A percentile compares a stretch with the other conserved stretches of the same genome.
Evolutionary conservation across 2,797 vertebrate genomes (phyloP).

Genomic region (Enteromius fasciolatus): DNA sequence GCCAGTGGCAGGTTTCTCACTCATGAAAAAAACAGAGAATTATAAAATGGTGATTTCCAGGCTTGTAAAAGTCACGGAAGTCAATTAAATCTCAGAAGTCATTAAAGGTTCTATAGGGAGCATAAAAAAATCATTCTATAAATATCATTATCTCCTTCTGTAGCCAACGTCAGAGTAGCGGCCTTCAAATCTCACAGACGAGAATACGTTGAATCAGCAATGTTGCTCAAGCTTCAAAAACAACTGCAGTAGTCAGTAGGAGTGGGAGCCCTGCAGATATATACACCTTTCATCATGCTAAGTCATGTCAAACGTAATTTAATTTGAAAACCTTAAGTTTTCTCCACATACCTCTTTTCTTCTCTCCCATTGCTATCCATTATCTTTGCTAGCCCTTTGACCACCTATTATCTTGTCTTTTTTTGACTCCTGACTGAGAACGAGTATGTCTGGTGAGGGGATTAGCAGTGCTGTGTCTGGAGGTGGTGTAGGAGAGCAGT

Average conservation of each 20-base stretch:
- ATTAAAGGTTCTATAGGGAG: not conserved
- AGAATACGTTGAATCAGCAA: not conserved
- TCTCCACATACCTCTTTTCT: constrained; percentile 8
- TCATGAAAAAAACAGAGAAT: not conserved
- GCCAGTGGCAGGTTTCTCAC: constrained; percentile 21
- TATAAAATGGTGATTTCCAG: constrained; percentile 15
- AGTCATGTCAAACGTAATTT: constrained; percentile 38
- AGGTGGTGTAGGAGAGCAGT: constrained; percentile 45
- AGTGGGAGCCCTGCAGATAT: constrained; percentile 4
- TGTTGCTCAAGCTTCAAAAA: not conserved
- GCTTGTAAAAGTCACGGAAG: not conserved
- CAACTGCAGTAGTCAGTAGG: not conserved
- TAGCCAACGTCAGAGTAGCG: not conserved
- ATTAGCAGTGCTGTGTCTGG: constrained; percentile 45
- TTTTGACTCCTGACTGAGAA: constrained; percentile 44
- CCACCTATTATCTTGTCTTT: constrained; percentile 41
- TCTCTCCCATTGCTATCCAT: constrained; percentile 23
- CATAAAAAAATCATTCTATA: not conserved
- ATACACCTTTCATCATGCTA: constrained; percentile 30
- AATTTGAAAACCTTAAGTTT: constrained; percentile 30
- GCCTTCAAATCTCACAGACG: not conserved
- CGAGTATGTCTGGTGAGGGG: constrained; percentile 39
- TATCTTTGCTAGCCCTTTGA: constrained; percentile 42
- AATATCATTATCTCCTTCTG: constrained; percentile 1
- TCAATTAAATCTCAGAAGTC: constrained; percentile 14